These are phyloP conservation scores for Dyspetes luteomarginatus DNA, from an alignment of 2,888 invertebrate genomes.

Conservation along the genomic window DNA sequence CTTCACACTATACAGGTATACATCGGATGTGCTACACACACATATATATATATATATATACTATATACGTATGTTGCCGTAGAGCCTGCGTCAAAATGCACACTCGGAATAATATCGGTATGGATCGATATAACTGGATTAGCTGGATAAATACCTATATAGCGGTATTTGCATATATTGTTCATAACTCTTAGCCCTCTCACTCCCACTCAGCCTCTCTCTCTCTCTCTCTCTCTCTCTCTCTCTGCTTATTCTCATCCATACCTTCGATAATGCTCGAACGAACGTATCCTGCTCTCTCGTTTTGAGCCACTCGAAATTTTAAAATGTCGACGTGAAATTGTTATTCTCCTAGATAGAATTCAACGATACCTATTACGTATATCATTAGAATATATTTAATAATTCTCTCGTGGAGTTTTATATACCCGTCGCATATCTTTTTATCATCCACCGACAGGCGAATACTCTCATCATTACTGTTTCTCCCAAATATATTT, in stretches of 20 bases:
- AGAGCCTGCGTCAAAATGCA: constrained; percentile 42
- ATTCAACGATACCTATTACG: background rate
- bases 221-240: constrained; percentile 40
- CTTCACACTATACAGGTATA: too few relatives aligned
- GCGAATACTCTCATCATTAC: background rate
- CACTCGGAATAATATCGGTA: constrained; percentile 53
- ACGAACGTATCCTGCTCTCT: constrained; percentile 56
- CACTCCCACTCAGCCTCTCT: constrained; percentile 15
- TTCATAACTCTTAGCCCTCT: constrained; percentile 55
- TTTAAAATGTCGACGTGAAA: constrained; percentile 65
- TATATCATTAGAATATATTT: constrained; percentile 9
- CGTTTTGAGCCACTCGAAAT: constrained; percentile 47
- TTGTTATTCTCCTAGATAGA: constrained; percentile 52
- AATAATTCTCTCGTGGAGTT: constrained; percentile 4
- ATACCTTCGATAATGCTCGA: constrained; percentile 31
- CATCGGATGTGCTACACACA: background rate
- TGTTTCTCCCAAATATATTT: background rate
- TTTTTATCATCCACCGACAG: background rate
- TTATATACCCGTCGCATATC: background rate
- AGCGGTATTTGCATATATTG: constrained; percentile 59
- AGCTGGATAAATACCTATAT: constrained; percentile 40
- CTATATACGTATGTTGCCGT: constrained; percentile 23
- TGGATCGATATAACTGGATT: constrained; percentile 55
- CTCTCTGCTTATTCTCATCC: constrained; percentile 36
- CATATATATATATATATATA: background rate